Conservation (phyloP, 2,797 vertebrate genomes). For the Pipistrellus nathusii region DNA sequence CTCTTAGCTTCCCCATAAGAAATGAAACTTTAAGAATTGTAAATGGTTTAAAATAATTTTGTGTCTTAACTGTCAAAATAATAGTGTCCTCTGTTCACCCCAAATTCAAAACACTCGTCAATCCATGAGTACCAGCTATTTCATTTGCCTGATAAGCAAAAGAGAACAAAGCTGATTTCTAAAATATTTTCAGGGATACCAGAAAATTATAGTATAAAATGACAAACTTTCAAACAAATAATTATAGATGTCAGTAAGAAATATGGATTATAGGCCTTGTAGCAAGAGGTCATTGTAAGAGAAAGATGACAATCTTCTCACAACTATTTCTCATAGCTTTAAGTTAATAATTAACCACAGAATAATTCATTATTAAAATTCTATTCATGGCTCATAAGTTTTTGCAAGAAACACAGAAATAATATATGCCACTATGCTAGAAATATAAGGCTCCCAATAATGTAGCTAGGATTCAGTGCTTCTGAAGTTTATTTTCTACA, state of each 20-base stretch:
- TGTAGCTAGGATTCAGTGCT: neutral
- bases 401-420: constrained; percentile 62
- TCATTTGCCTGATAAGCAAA: constrained; percentile 2
- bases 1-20: neutral
- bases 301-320: constrained; percentile 66
- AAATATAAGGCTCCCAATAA: constrained; percentile 37
- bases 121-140: neutral
- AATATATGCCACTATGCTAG: neutral
- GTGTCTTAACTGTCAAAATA: constrained; percentile 40
- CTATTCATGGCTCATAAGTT: constrained; percentile 61
- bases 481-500: constrained; percentile 19
- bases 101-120: constrained; percentile 47
- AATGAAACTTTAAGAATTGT: neutral
- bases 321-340: constrained; percentile 59
- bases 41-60: constrained; percentile 37
- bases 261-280: neutral
- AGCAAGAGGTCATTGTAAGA: constrained; percentile 8
- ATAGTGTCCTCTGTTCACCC: neutral
- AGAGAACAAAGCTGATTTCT: constrained; percentile 49
- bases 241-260: constrained; percentile 12
- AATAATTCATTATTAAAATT: constrained; percentile 66
- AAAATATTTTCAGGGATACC: constrained; percentile 39
- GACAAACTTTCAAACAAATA: constrained; percentile 41
- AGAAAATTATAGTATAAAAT: constrained; percentile 20
- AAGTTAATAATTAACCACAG: constrained; percentile 73